These are phyloP conservation scores for Hepsetus odoe DNA, from an alignment of 2,113 vertebrate species.

Conservation along the genomic window DNA sequence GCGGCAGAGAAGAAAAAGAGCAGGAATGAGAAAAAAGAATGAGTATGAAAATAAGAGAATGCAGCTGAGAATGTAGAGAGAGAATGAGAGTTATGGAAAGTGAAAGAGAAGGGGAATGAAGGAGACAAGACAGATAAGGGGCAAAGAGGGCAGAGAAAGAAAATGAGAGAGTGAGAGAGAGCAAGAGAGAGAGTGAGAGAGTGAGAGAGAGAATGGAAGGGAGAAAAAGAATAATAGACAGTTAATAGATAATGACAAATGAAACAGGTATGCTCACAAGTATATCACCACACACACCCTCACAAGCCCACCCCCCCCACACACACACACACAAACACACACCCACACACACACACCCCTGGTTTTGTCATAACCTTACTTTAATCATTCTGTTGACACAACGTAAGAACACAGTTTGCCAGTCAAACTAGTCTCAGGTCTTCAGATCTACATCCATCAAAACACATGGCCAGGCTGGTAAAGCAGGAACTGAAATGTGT, in stretches of 20 bases:
- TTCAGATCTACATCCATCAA: too few species aligned
- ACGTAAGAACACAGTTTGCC: background rate
- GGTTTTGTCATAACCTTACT: background rate
- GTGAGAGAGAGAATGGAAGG: background rate
- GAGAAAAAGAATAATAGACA: background rate
- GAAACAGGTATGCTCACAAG: too few species aligned
- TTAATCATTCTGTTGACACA: background rate
- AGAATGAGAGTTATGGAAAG: background rate
- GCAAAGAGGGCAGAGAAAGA: too few species aligned
- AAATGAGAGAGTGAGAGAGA: background rate
- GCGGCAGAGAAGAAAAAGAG: too few species aligned
- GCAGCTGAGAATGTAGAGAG: background rate
- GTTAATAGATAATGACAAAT: constrained; percentile 16
- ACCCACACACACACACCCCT: background rate
- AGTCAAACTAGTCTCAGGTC: too few species aligned
- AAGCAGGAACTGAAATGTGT: too few species aligned
- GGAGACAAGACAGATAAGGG: too few species aligned
- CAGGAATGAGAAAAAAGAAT: too few species aligned
- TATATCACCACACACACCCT: constrained; percentile 12
- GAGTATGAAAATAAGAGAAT: too few species aligned
- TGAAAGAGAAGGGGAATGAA: background rate
- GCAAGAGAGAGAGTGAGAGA: too few species aligned
- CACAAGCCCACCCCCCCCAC: too few species aligned
- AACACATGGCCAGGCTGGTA: too few species aligned
- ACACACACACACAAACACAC: background rate